Evolutionary conservation across 1,140 invertebrate species (phyloP), one percentile per base, ranked within the genome.

Genomic region (Plutomurus gul): DNA sequence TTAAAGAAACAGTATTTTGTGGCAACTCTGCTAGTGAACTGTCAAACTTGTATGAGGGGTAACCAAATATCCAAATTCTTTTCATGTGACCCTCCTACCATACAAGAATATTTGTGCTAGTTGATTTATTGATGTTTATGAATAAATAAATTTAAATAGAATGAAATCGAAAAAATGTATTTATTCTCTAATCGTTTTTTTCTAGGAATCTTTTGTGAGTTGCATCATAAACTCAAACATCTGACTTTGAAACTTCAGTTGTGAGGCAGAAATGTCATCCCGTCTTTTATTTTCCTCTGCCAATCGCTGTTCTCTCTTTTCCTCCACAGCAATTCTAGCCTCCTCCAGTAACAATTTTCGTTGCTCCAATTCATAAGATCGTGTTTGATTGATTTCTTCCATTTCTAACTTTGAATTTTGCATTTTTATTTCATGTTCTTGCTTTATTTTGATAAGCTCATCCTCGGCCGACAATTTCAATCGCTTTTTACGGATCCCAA

Each of bases 1-100:
- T 20, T 76, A 11, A 76, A 65, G 27, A 37, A 39, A 27, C 36
- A 56, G n/a, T 76, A 75, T n/a, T 25, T 2, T 0, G 72, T 75
- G 5, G 37, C 72, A 0, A 43, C 40, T 10, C 11, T 75, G 0
- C 22, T 75, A n/a, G 27, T 47, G 1, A 75, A 75, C 13, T 75
- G 72, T 36, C 40, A 75, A 46, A 47, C 72, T 1, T 75, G 72
- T n/a, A 4, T 75, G 3, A 27, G 73, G 16, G 43, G 25, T 5
- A 46, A 47, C 49, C 73, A 75, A 75, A 27, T 75, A 18, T 49
- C 73, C 8, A 20, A 51, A n/a, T 75, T 30, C 16, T 75, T 49
- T 51, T 13, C 8, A 5, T 18, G 7, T 2, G 1, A 7, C 3
- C 73, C 73, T n/a, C 43, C 73, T 7, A 22, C 20, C 3, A 1